Evolutionary conservation across 1,140 invertebrate species (phyloP).

Genomic region (Gryon sp.): DNA sequence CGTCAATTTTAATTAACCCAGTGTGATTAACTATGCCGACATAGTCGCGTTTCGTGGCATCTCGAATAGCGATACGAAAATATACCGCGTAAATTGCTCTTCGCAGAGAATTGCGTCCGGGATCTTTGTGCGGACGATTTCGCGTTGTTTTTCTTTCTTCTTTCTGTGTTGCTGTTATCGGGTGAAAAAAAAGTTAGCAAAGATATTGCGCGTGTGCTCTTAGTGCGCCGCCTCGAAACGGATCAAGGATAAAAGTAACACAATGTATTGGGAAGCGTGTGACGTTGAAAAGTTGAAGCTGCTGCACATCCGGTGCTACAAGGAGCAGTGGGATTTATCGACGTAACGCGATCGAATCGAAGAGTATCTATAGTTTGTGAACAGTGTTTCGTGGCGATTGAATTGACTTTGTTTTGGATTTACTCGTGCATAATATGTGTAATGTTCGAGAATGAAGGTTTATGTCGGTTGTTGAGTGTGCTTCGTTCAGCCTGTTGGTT

Average conservation of each 20-base stretch:
- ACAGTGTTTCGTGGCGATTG: constrained; percentile 26
- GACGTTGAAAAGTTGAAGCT: constrained; percentile 63
- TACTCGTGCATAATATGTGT: constrained; percentile 44
- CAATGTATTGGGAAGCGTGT: constrained; percentile 60
- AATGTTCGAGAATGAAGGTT: constrained; percentile 33
- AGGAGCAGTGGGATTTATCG: constrained; percentile 59
- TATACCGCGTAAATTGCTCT: constrained; percentile 29
- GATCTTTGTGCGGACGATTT: constrained; percentile 17
- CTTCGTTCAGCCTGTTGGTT: neutral
- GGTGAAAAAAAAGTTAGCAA: constrained; percentile 16
- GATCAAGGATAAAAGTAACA: constrained; percentile 63
- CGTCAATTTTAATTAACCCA: constrained; percentile 27
- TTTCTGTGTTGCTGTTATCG: neutral
- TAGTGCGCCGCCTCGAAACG: constrained; percentile 23
- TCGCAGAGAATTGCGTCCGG: constrained; percentile 7
- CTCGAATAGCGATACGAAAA: constrained; percentile 16
- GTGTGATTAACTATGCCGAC: constrained; percentile 11
- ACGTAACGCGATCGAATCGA: constrained; percentile 52
- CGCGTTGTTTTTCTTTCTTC: neutral
- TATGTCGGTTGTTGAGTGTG: constrained; percentile 5
- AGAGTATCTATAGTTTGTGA: constrained; percentile 49
- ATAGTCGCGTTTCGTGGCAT: constrained; percentile 11
- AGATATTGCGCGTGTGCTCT: constrained; percentile 35
- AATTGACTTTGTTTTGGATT: constrained; percentile 43
- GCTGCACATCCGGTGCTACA: constrained; percentile 59